phyloP scores from a whole-genome alignment of 1,140 invertebrate species.

The Mylabris phalerata region DNA sequence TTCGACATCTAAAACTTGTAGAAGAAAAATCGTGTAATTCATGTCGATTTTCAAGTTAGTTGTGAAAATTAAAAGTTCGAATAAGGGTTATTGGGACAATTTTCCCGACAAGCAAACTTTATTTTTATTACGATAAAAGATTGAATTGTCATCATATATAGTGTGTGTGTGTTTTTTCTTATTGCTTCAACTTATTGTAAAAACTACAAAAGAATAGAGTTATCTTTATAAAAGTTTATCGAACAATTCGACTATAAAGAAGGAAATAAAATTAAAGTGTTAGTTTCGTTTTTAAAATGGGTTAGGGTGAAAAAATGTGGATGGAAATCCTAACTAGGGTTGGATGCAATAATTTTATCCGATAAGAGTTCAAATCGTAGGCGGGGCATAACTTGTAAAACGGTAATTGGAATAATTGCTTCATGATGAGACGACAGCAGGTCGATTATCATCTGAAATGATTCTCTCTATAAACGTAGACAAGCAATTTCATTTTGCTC shows the following conservation, averaged over 20 bases:
- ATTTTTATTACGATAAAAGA: conserved; percentile 14
- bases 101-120: too few relatives aligned
- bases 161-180: conserved; percentile 1
- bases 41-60: too few relatives aligned
- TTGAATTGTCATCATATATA: conserved; percentile 10
- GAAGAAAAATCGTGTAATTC: too few relatives aligned
- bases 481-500: conserved; percentile 26
- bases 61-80: too few relatives aligned
- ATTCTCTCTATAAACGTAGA: conserved; percentile 16
- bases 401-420: conserved; percentile 28
- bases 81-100: too few relatives aligned
- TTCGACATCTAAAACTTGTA: too few relatives aligned
- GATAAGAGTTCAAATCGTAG: conserved; percentile 12
- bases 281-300: conserved; percentile 11
- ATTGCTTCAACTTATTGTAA: conserved; percentile 9
- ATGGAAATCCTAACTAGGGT: background rate
- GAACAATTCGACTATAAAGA: conserved; percentile 14
- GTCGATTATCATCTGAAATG: conserved; percentile 15
- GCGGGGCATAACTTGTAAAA: conserved; percentile 19
- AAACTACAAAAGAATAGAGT: conserved; percentile 15
- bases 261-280: conserved; percentile 15
- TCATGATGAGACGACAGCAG: conserved; percentile 23
- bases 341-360: conserved; percentile 14
- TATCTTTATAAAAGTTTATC: conserved; percentile 14
- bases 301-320: conserved; percentile 12